Conservation (phyloP, 2,888 invertebrate species). For the Drosophila quasianomalipes region DNA sequence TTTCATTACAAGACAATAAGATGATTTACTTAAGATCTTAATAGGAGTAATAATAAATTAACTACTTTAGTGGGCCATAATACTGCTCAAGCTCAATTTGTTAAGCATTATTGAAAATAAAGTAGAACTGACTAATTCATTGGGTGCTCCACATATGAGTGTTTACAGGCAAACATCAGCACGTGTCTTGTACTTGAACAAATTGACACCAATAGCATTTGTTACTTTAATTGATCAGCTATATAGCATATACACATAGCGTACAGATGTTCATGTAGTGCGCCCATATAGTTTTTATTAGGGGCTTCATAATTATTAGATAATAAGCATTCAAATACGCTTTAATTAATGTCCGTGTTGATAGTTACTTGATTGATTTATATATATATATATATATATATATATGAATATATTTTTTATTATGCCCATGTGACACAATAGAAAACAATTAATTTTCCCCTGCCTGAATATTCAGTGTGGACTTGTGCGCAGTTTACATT, state of each 20-base stretch:
- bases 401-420: background rate
- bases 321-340: conserved; percentile 51
- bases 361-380: conserved; percentile 48
- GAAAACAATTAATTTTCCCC: background rate
- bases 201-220: conserved; percentile 35
- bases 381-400: background rate
- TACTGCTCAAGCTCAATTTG: background rate
- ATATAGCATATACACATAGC: background rate
- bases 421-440: background rate
- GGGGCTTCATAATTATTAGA: conserved; percentile 61
- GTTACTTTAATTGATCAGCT: conserved; percentile 37
- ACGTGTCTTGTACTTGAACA: background rate
- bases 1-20: conserved; percentile 5
- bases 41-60: conserved; percentile 7
- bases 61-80: background rate
- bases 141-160: conserved; percentile 5
- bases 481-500: conserved; percentile 15
- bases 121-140: conserved; percentile 7
- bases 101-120: conserved; percentile 1
- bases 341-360: conserved; percentile 61
- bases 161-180: conserved; percentile 29
- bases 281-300: conserved; percentile 12
- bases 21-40: background rate
- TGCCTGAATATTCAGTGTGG: background rate
- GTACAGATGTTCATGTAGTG: background rate